These are phyloP conservation scores for Odontamblyopus lacepedii DNA, from an alignment of 2,797 vertebrate genomes.

Conservation along the genomic window DNA sequence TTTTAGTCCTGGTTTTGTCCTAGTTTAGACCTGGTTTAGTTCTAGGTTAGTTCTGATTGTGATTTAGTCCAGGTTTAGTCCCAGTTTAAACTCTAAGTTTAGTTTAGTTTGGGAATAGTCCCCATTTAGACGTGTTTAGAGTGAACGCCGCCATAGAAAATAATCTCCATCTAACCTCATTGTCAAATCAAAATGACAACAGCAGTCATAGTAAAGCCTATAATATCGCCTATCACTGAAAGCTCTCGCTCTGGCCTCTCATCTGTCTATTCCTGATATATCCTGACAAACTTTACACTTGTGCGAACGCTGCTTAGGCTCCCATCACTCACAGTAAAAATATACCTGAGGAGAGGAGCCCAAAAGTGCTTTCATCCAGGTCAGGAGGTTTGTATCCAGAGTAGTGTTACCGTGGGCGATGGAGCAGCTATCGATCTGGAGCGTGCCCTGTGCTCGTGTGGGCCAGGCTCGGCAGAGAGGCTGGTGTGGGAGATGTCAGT, in stretches of 20 bases:
- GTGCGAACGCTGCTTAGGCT: conserved; percentile 43
- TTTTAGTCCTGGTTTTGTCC: no score
- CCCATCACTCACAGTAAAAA: conserved; percentile 54
- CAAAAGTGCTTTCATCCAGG: conserved; percentile 78
- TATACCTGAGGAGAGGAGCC: conserved; percentile 79
- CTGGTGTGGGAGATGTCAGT: conserved; percentile 83
- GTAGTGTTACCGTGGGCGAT: conserved; percentile 88
- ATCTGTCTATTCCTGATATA: conserved; percentile 39
- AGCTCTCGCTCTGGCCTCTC: conserved; percentile 45
- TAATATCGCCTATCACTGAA: conserved; percentile 24
- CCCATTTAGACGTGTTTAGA: not conserved
- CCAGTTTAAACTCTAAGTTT: no score
- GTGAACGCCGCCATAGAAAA: not conserved
- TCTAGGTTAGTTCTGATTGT: no score
- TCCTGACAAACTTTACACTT: conserved; percentile 56
- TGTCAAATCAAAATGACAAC: not conserved
- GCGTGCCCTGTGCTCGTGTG: conserved; percentile 71
- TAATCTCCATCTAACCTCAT: not conserved
- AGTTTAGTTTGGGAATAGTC: no score
- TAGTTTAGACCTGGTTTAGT: no score
- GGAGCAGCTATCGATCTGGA: conserved; percentile 85
- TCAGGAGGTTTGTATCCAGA: conserved; percentile 77
- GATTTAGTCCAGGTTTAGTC: no score
- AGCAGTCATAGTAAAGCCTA: conserved; percentile 3
- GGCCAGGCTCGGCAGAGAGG: conserved; percentile 81